These are phyloP conservation scores for Poeciliopsis turrubarensis DNA, from an alignment of 2,113 vertebrate species.

Conservation along the genomic window DNA sequence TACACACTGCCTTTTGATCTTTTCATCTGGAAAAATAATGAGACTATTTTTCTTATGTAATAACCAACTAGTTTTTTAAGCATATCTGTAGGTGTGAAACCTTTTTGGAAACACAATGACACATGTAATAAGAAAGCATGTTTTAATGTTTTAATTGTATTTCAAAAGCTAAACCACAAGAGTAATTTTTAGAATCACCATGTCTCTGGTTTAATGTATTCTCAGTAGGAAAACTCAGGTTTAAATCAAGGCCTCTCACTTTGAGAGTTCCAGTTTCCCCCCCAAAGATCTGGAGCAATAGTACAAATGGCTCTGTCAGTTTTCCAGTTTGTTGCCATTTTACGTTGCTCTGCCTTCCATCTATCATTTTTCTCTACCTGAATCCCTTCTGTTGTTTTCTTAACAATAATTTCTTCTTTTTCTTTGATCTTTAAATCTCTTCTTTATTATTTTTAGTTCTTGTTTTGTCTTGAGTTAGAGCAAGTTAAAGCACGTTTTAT, in stretches of 20 bases:
- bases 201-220: not conserved
- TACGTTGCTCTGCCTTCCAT: slow-evolving; percentile 12
- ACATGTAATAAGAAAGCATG: not conserved
- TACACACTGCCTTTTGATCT: slow-evolving; percentile 9
- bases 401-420: slow-evolving; percentile 3
- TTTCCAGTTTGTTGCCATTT: slow-evolving; percentile 42
- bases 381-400: slow-evolving; percentile 12
- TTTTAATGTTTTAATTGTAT: not conserved
- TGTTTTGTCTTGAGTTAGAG: slow-evolving; percentile 4
- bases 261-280: slow-evolving; percentile 3
- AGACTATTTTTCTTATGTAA: not conserved
- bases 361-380: slow-evolving; percentile 21
- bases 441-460: not conserved
- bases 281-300: not conserved
- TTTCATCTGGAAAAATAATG: slow-evolving; percentile 16
- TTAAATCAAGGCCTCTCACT: slow-evolving; percentile 12
- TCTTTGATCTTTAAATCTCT: not conserved
- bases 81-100: not conserved
- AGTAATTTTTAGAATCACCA: not conserved
- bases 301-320: slow-evolving; percentile 35
- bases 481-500: not conserved
- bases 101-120: not conserved
- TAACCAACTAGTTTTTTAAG: not conserved
- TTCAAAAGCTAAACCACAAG: not conserved
- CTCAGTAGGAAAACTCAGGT: not conserved